phyloP scores from a whole-genome alignment of 2,797 vertebrate genomes.

The Melanotaenia pygmaea region DNA sequence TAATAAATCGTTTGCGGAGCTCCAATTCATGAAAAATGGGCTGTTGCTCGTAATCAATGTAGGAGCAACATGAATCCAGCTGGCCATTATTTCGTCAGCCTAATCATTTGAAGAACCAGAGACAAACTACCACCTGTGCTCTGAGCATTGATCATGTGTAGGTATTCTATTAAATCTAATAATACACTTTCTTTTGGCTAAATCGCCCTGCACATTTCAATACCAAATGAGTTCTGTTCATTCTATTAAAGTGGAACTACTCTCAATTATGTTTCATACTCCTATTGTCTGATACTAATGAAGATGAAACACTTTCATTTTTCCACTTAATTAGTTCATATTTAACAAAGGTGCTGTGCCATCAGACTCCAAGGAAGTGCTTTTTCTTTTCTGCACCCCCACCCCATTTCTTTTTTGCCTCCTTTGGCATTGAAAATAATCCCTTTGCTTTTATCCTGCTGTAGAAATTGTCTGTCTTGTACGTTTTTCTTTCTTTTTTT shows the following conservation, averaged over 20 bases:
- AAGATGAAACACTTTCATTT: slow-evolving; percentile 84
- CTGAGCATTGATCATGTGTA: slow-evolving; percentile 74
- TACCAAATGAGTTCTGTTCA: slow-evolving; percentile 77
- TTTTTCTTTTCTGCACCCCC: slow-evolving; percentile 16
- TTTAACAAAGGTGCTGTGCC: slow-evolving; percentile 82
- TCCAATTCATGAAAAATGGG: slow-evolving; percentile 69
- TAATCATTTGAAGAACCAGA: slow-evolving; percentile 73
- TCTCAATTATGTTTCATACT: slow-evolving; percentile 81
- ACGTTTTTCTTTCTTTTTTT: not conserved
- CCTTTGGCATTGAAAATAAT: slow-evolving; percentile 69
- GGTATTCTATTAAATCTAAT: slow-evolving; percentile 79
- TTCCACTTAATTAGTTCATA: slow-evolving; percentile 84
- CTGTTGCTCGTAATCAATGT: slow-evolving; percentile 70
- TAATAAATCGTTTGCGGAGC: slow-evolving; percentile 62
- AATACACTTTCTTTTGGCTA: slow-evolving; percentile 75
- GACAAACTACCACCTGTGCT: slow-evolving; percentile 77
- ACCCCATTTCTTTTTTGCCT: slow-evolving; percentile 26
- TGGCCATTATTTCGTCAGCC: slow-evolving; percentile 70
- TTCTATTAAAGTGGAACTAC: slow-evolving; percentile 80
- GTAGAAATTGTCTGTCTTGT: slow-evolving; percentile 33
- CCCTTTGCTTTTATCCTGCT: slow-evolving; percentile 62
- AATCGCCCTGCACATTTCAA: slow-evolving; percentile 73
- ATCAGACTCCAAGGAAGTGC: slow-evolving; percentile 66
- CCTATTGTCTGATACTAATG: slow-evolving; percentile 83
- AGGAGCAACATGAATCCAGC: slow-evolving; percentile 60